Evolutionary conservation across 2,888 invertebrate species (phyloP), one percentile per base, ranked within the genome.

Genomic region (Agrenia bidenticulata): DNA sequence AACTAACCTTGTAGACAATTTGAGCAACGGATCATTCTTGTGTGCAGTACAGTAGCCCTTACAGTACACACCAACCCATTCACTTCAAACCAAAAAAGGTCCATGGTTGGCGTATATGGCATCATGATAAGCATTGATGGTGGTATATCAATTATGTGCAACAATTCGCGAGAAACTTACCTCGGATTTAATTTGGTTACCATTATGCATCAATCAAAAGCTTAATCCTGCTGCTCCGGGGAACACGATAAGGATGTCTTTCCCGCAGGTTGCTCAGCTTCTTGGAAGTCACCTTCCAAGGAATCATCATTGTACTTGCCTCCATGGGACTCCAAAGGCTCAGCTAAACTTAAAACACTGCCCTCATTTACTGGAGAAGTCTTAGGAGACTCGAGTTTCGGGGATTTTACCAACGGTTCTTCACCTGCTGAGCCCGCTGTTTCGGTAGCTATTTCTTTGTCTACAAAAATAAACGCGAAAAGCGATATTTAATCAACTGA

Each of bases 111-210:
- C 21, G 19, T 51, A n/a, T n/a, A 13, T 26, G 19, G 19, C 26
- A 24, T 51, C 7, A 51, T 51, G 32, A 32, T 32, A 32, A 32
- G 32, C 32, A 45, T 45, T 45, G 45, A 15, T 45, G 5, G 5
- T 19, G 45, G 45, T 45, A 39, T 17, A n/a, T 19, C 19, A 21
- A 49, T 51, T 4, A 17, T 13, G 53, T 60, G 26, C 23, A 15
- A 60, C 37, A 51, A 32, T 50, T 50, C 51, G 51, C 49, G 23
- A 58, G 26, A 24, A 54, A 61, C 61, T 61, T 61, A 61, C 61
- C 61, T 61, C 23, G 32, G 21, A 54, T 42, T 42, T 26, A 41
- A 54, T 61, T 53, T 53, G 61, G 54, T 61, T 61, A 61, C 61
- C 61, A 61, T 61, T 61, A 41, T 23, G 37, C 41, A 41, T 41